These are phyloP conservation scores for Spodoptera exigua DNA, from an alignment of 2,888 invertebrate genomes.

Conservation along the genomic window DNA sequence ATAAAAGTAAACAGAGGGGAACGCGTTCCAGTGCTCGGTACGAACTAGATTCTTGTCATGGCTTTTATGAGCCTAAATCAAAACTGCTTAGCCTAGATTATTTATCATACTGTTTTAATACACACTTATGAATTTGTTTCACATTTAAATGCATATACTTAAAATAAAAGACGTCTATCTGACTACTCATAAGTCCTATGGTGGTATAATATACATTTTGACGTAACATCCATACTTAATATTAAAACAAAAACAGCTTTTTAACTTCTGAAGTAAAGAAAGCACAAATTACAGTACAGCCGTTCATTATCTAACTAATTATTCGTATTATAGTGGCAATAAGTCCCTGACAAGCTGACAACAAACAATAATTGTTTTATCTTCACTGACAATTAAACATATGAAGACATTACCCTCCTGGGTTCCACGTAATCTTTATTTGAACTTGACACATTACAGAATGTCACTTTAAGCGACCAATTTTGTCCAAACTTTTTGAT, in stretches of 20 bases:
- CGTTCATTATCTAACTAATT: background rate
- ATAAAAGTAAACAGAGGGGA: constrained; percentile 53
- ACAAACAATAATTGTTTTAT: constrained; percentile 25
- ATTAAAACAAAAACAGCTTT: too few species aligned
- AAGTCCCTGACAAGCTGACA: constrained; percentile 1
- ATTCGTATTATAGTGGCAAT: background rate
- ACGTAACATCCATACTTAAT: too few species aligned
- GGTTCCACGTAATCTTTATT: background rate
- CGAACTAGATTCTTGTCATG: constrained; percentile 42
- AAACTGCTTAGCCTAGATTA: background rate
- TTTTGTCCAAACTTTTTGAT: background rate
- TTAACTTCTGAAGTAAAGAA: too few species aligned
- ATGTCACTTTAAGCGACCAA: background rate
- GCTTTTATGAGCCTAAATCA: constrained; percentile 20
- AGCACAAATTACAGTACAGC: background rate
- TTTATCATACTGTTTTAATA: background rate
- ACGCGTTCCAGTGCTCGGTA: constrained; percentile 33
- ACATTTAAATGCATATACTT: background rate
- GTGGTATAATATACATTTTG: too few species aligned
- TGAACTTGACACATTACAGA: background rate
- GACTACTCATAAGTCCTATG: too few species aligned
- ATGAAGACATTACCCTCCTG: constrained; percentile 22
- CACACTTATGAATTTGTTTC: constrained; percentile 3
- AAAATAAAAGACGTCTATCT: background rate
- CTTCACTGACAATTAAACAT: constrained; percentile 21